phyloP scores from a whole-genome alignment of 2,113 vertebrate genomes.

The Cynopterus brachyotis region DNA sequence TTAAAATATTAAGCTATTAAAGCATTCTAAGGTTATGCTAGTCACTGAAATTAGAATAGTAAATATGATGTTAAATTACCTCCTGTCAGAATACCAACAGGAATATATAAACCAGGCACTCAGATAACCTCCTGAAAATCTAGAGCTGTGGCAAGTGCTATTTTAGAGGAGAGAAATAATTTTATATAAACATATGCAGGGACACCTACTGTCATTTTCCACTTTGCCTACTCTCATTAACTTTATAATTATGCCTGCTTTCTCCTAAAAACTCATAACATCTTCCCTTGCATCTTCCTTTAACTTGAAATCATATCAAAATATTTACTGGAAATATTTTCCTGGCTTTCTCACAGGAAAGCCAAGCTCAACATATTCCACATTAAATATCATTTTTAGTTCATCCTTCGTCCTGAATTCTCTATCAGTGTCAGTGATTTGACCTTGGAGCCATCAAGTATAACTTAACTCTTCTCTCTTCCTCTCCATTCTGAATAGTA shows the following conservation, averaged over 20 bases:
- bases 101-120: not conserved
- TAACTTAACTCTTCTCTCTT: not conserved
- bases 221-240: not conserved
- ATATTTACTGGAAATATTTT: not conserved
- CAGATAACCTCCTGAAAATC: constrained; percentile 23
- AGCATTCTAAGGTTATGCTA: not conserved
- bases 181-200: not conserved
- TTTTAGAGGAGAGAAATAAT: constrained; percentile 6
- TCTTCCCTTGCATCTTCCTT: not conserved
- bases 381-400: not conserved
- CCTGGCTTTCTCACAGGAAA: not conserved
- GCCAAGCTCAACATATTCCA: not conserved
- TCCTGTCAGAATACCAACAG: not conserved
- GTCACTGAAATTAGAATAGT: constrained; percentile 1
- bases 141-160: not conserved
- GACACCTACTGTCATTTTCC: not conserved
- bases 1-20: constrained; percentile 35
- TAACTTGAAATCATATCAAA: not conserved
- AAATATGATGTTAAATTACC: not conserved
- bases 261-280: not conserved
- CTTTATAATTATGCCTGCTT: not conserved
- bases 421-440: not conserved
- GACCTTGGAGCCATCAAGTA: not conserved
- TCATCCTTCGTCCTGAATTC: not conserved
- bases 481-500: not conserved